Conservation (phyloP, 2,888 invertebrate species). For the Ophioninae sp. region DNA sequence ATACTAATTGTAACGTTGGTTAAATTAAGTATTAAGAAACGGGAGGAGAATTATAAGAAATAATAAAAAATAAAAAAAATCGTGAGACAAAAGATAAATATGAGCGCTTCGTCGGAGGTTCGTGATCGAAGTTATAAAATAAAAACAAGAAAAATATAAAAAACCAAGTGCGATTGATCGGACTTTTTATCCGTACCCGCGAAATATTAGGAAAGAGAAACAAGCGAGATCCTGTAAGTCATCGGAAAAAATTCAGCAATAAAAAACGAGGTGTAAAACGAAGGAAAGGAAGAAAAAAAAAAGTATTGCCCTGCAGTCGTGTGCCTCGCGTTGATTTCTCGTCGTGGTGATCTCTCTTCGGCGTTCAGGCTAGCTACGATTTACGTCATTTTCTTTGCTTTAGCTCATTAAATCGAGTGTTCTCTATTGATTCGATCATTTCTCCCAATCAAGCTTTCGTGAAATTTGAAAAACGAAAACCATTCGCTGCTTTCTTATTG, state of each 20-base stretch:
- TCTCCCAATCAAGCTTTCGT: neutral
- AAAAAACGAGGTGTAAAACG: slow-evolving; percentile 41
- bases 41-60: slow-evolving; percentile 46
- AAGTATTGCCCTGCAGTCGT: slow-evolving; percentile 51
- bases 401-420: neutral
- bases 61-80: slow-evolving; percentile 38
- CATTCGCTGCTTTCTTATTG: neutral
- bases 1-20: slow-evolving; percentile 78
- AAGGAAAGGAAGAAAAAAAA: slow-evolving; percentile 7
- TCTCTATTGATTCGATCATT: neutral
- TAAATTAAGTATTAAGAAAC: slow-evolving; percentile 66
- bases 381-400: neutral
- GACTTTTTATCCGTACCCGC: slow-evolving; percentile 17
- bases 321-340: slow-evolving; percentile 62
- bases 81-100: slow-evolving; percentile 22
- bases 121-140: slow-evolving; percentile 50
- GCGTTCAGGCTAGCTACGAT: neutral
- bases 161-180: slow-evolving; percentile 47
- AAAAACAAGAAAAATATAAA: neutral
- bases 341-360: slow-evolving; percentile 43
- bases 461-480: neutral
- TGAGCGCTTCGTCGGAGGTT: slow-evolving; percentile 55
- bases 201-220: neutral
- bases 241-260: slow-evolving; percentile 64
- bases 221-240: slow-evolving; percentile 30